These are phyloP conservation scores for Aphidoletes aphidimyza DNA, from an alignment of 2,888 invertebrate genomes.

Conservation along the genomic window DNA sequence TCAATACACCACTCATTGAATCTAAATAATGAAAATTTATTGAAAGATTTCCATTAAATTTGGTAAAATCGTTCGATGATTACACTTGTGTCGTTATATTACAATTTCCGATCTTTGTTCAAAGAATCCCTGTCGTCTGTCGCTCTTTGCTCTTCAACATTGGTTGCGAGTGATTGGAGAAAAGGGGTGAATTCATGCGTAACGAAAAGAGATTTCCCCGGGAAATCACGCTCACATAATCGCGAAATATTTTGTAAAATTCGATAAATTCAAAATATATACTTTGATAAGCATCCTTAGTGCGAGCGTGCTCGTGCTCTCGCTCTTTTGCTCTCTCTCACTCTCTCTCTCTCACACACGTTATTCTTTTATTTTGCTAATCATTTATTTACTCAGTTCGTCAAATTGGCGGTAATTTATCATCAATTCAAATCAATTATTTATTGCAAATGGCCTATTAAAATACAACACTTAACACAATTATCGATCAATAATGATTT, in stretches of 20 bases:
- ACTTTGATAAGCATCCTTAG: no score
- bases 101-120: no score
- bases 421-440: slow-evolving; percentile 33
- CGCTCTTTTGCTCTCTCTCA: no score
- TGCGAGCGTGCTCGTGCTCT: no score
- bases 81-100: background rate
- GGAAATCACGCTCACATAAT: no score
- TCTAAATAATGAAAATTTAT: slow-evolving; percentile 9
- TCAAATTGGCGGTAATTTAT: slow-evolving; percentile 31
- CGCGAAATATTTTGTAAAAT: no score
- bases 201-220: background rate
- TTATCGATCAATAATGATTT: slow-evolving; percentile 27
- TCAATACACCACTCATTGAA: background rate
- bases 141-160: no score
- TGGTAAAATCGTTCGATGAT: slow-evolving; percentile 16
- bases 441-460: slow-evolving; percentile 40
- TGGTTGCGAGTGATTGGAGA: background rate
- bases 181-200: slow-evolving; percentile 14
- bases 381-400: background rate
- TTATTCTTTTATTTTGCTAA: background rate
- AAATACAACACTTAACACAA: slow-evolving; percentile 30
- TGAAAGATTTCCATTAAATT: background rate
- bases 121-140: no score
- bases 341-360: background rate
- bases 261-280: no score